A percentile compares a stretch with the other conserved stretches of the same genome.
Evolutionary conservation across 1,140 invertebrate genomes (phyloP).

Genomic region (Hydropsyche tenuis): DNA sequence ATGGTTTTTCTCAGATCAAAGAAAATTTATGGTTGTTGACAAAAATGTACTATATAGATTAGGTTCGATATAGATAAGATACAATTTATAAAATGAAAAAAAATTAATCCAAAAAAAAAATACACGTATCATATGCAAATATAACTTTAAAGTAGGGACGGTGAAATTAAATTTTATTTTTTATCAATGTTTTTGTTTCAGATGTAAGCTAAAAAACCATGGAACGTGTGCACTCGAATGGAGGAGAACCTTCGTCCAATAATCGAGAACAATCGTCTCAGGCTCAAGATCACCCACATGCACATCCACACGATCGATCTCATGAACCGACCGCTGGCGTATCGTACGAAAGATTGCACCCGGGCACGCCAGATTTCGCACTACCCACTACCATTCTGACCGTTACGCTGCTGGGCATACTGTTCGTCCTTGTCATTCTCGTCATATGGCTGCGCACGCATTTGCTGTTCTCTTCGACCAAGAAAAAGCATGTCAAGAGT

Average conservation of each 20-base stretch:
- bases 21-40: no score
- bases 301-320: not conserved
- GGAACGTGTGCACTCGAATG: conserved; percentile 38
- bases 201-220: conserved; percentile 44
- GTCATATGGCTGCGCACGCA: conserved; percentile 42
- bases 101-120: no score
- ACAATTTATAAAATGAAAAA: no score
- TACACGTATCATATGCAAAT: no score
- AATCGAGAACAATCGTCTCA: conserved; percentile 14
- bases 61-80: no score
- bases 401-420: conserved; percentile 34
- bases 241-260: conserved; percentile 23
- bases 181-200: conserved; percentile 28
- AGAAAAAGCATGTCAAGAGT: conserved; percentile 19
- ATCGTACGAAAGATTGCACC: conserved; percentile 26
- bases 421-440: conserved; percentile 43
- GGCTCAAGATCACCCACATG: conserved; percentile 4
- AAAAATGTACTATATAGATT: no score
- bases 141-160: no score
- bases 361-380: conserved; percentile 5
- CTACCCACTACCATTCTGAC: conserved; percentile 39
- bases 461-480: conserved; percentile 12
- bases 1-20: no score
- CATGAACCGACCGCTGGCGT: conserved; percentile 13
- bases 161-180: no score